Percentiles rank a stretch among this genome's conserved stretches.
These are phyloP conservation scores for Morpho deidamia DNA, from an alignment of 2,888 invertebrate species.

Conservation along the genomic window DNA sequence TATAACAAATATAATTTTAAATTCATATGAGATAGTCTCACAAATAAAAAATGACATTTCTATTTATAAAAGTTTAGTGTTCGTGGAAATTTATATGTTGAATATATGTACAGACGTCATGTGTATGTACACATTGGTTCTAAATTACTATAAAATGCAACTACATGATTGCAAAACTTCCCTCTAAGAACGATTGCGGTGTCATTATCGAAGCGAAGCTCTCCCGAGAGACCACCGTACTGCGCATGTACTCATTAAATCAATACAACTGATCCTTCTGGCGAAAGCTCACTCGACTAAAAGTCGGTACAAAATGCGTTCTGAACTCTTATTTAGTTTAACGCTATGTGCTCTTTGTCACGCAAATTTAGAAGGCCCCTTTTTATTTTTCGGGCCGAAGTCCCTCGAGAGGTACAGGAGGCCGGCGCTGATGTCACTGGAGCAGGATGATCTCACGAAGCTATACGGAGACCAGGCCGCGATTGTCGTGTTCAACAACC, in stretches of 20 bases:
- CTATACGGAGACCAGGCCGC: constrained; percentile 78
- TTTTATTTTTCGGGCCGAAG: constrained; percentile 78
- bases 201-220: too few relatives aligned
- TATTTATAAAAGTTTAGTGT: too few relatives aligned
- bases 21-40: too few relatives aligned
- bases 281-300: not conserved
- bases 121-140: too few relatives aligned
- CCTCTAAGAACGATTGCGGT: too few relatives aligned
- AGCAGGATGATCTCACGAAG: constrained; percentile 75
- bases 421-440: constrained; percentile 71
- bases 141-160: too few relatives aligned
- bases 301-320: constrained; percentile 1
- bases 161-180: too few relatives aligned
- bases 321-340: constrained; percentile 13
- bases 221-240: too few relatives aligned
- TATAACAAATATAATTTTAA: too few relatives aligned
- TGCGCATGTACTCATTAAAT: constrained; percentile 27
- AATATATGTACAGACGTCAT: too few relatives aligned
- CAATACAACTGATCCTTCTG: constrained; percentile 13
- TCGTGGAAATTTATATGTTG: too few relatives aligned
- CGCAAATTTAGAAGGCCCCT: constrained; percentile 78
- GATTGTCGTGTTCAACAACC: constrained; percentile 79
- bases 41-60: too few relatives aligned
- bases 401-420: constrained; percentile 63
- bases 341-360: constrained; percentile 20